Percentiles rank a stretch among this genome's conserved stretches.
Conservation (phyloP, 2,113 vertebrate species). For the Oreotrochilus melanogaster region DNA sequence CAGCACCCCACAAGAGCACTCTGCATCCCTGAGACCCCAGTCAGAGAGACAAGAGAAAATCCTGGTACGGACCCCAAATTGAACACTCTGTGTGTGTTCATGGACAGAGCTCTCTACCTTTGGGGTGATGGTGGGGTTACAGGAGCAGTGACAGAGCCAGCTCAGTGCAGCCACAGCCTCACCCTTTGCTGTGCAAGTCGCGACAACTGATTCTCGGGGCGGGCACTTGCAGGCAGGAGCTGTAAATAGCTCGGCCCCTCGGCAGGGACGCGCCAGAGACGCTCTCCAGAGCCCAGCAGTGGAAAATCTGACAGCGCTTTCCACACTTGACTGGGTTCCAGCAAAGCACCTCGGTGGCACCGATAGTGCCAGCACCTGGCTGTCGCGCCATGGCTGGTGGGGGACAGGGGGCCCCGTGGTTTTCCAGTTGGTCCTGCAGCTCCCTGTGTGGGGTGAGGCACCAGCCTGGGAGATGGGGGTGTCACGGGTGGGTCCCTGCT, state of each 20-base stretch:
- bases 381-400: fast-evolving
- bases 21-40: fast-evolving
- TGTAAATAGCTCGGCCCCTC: conserved; percentile 23
- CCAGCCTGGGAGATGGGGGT: fast-evolving
- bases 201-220: background rate
- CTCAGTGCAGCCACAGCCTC: fast-evolving
- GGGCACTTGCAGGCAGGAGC: background rate
- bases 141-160: background rate
- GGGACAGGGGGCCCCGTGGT: fast-evolving
- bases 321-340: conserved; percentile 59
- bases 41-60: background rate
- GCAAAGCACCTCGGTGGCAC: conserved; percentile 38
- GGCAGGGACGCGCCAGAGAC: conserved; percentile 6
- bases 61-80: fast-evolving
- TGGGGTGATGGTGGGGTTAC: background rate
- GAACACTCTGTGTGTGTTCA: fast-evolving
- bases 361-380: background rate
- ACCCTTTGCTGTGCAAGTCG: background rate
- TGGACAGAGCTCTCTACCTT: fast-evolving
- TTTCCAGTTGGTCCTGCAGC: background rate
- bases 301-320: conserved; percentile 73
- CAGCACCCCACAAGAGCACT: fast-evolving
- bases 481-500: background rate
- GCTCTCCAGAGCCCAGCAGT: conserved; percentile 63
- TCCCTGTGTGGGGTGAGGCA: fast-evolving